These are phyloP conservation scores for Oncopodura yosiiana DNA, from an alignment of 1,140 invertebrate genomes.

Conservation along the genomic window DNA sequence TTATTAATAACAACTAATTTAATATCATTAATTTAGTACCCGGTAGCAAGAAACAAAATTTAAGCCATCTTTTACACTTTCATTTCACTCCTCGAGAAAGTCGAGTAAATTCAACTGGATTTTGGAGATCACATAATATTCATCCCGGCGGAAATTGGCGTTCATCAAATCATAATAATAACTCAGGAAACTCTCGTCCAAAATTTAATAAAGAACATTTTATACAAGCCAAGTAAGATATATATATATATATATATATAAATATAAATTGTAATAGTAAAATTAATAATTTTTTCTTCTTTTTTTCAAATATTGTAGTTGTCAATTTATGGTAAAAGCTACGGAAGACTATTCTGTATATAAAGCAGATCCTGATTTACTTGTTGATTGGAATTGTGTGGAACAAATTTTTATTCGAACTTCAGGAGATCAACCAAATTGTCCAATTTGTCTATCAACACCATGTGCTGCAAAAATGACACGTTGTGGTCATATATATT, in stretches of 20 bases:
- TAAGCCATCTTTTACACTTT: constrained; percentile 86
- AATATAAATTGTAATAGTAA: background rate
- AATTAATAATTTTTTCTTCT: background rate
- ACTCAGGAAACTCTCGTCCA: constrained; percentile 47
- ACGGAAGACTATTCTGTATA: constrained; percentile 66
- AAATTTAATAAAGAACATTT: constrained; percentile 88
- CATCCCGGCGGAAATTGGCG: constrained; percentile 35
- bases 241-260: background rate
- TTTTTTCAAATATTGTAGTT: constrained; percentile 52
- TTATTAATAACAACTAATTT: too few relatives aligned
- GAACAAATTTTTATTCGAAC: constrained; percentile 59
- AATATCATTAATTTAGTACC: constrained; percentile 41
- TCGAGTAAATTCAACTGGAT: constrained; percentile 12
- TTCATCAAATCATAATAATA: constrained; percentile 38
- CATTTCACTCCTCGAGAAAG: constrained; percentile 56
- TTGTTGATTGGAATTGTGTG: constrained; percentile 83
- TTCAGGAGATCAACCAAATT: constrained; percentile 55
- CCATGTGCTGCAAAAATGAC: constrained; percentile 83
- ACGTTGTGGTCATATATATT: constrained; percentile 88
- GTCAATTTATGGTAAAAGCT: constrained; percentile 83
- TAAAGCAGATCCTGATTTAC: constrained; percentile 68
- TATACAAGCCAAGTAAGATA: constrained; percentile 77
- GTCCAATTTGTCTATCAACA: constrained; percentile 80
- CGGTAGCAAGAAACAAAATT: constrained; percentile 81
- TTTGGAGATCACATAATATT: constrained; percentile 18